A percentile compares a stretch with the other conserved stretches of the same genome.
Conservation (phyloP, 2,888 invertebrate species). For the Hyposoter didymator region DNA sequence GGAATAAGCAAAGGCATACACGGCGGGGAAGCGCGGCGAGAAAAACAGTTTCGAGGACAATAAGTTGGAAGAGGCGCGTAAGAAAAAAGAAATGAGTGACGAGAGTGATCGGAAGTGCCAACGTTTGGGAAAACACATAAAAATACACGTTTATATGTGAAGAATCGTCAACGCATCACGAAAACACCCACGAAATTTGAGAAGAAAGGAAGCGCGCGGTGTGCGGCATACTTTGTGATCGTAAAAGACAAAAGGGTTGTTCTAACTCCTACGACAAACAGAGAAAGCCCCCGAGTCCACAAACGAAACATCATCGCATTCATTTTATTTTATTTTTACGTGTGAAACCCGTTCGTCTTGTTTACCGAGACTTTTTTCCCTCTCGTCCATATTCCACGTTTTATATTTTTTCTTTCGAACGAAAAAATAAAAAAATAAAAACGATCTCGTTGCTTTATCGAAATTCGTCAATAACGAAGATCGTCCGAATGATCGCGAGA, state of each 20-base stretch:
- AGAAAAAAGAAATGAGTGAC: conserved; percentile 25
- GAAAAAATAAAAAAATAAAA: neutral
- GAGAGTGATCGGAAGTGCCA: conserved; percentile 44
- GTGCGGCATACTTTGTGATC: conserved; percentile 71
- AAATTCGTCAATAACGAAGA: neutral
- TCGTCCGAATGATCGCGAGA: neutral
- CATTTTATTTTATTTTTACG: conserved; percentile 50
- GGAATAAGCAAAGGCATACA: conserved; percentile 30
- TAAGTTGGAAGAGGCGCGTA: neutral
- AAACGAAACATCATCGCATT: conserved; percentile 73
- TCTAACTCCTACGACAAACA: conserved; percentile 80
- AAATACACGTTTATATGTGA: neutral
- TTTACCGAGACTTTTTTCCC: conserved; percentile 17
- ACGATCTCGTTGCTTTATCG: neutral
- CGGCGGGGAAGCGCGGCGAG: conserved; percentile 1
- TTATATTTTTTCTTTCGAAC: neutral
- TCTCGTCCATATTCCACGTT: neutral
- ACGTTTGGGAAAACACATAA: conserved; percentile 51
- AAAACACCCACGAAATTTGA: conserved; percentile 3
- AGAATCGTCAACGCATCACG: neutral
- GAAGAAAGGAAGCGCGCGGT: conserved; percentile 44
- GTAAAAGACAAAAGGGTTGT: conserved; percentile 69
- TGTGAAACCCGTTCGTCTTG: conserved; percentile 16
- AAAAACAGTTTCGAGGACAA: neutral
- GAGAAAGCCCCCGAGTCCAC: conserved; percentile 74